These are phyloP conservation scores for Schlechtendalia chinensis DNA, from an alignment of 1,140 invertebrate species.

Conservation along the genomic window DNA sequence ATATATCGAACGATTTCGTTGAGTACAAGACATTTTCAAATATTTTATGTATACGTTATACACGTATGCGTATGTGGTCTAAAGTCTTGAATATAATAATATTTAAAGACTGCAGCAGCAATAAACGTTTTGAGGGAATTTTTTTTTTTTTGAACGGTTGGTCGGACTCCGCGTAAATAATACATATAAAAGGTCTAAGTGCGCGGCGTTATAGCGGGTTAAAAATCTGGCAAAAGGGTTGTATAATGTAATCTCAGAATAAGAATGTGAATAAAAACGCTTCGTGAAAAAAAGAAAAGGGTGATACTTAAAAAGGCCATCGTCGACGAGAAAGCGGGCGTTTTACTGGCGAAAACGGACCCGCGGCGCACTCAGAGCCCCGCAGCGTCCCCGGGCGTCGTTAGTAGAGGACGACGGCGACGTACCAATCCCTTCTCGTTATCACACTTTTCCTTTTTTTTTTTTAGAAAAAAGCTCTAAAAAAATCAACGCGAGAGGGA, in stretches of 20 bases:
- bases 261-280: slow-evolving; percentile 25
- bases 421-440: slow-evolving; percentile 30
- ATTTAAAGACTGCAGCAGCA: not conserved
- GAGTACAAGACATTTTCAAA: too few relatives aligned
- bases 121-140: not conserved
- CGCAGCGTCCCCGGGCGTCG: not conserved
- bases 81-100: too few relatives aligned
- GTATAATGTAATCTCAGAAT: slow-evolving; percentile 11
- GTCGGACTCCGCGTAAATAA: not conserved
- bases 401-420: not conserved
- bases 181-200: not conserved
- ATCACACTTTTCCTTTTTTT: slow-evolving; percentile 31
- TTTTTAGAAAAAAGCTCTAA: slow-evolving; percentile 16
- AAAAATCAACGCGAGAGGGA: slow-evolving; percentile 36
- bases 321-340: slow-evolving; percentile 11
- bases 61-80: too few relatives aligned
- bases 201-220: not conserved
- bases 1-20: too few relatives aligned
- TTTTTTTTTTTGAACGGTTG: not conserved
- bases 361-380: slow-evolving; percentile 4
- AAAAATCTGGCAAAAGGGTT: slow-evolving; percentile 3
- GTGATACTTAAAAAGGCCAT: slow-evolving; percentile 39
- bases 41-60: too few relatives aligned
- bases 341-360: slow-evolving; percentile 25
- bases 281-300: slow-evolving; percentile 28